phyloP scores from a whole-genome alignment of 2,113 vertebrate genomes.

The Mixornis gularis region DNA sequence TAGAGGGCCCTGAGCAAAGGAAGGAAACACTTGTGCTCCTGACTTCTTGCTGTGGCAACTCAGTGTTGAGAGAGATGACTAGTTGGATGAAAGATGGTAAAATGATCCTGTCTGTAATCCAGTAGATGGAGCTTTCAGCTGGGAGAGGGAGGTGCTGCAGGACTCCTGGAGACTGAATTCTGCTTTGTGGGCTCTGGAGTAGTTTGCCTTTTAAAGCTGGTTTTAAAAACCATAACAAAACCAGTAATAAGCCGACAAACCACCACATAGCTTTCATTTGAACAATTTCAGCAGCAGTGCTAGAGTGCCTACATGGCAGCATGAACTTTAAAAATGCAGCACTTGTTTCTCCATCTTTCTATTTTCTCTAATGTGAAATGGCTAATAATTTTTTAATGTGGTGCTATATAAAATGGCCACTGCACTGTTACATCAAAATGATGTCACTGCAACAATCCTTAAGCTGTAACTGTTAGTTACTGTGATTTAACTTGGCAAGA shows the following conservation, averaged over 20 bases:
- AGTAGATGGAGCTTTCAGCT: background rate
- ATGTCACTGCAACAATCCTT: background rate
- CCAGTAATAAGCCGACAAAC: background rate
- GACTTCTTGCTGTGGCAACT: background rate
- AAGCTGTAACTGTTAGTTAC: background rate
- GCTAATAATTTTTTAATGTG: background rate
- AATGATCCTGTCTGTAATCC: background rate
- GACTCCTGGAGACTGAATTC: background rate
- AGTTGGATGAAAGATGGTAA: background rate
- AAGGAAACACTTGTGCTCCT: background rate
- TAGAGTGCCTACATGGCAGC: background rate
- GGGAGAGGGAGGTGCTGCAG: background rate
- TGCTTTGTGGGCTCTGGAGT: background rate
- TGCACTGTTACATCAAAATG: background rate
- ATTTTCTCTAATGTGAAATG: background rate
- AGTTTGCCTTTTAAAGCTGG: background rate
- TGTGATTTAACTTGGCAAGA: constrained; percentile 11
- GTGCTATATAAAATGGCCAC: background rate
- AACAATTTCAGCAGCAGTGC: background rate
- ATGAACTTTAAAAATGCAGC: background rate
- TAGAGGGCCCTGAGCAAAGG: background rate
- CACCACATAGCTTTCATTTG: background rate
- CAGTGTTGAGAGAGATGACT: background rate
- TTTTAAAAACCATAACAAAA: background rate
- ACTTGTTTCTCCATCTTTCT: background rate